phyloP scores from a whole-genome alignment of 2,888 invertebrate genomes.

The Melanostoma scalare region DNA sequence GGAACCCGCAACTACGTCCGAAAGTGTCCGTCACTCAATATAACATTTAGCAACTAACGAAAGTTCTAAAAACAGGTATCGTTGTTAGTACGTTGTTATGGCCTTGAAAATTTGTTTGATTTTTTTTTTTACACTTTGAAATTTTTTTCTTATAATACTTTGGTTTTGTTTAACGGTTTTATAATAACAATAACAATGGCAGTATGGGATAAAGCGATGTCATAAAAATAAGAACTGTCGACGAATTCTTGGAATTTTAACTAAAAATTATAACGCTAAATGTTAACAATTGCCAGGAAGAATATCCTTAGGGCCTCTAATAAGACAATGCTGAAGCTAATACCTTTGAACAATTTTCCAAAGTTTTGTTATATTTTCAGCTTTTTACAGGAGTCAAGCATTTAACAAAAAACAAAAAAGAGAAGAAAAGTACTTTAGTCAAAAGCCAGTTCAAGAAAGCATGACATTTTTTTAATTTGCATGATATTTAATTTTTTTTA shows the following conservation, averaged over 20 bases:
- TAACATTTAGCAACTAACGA: slow-evolving; percentile 85
- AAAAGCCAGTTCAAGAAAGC: slow-evolving; percentile 19
- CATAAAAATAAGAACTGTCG: slow-evolving; percentile 68
- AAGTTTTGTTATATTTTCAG: slow-evolving; percentile 64
- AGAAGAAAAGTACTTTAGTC: background rate
- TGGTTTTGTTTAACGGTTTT: slow-evolving; percentile 16
- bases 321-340: slow-evolving; percentile 5
- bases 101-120: slow-evolving; percentile 13
- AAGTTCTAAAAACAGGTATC: slow-evolving; percentile 67
- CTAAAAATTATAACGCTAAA: background rate
- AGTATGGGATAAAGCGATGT: slow-evolving; percentile 70
- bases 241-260: slow-evolving; percentile 43
- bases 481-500: slow-evolving; percentile 18
- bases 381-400: slow-evolving; percentile 67
- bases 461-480: slow-evolving; percentile 49
- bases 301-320: background rate
- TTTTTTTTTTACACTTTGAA: slow-evolving; percentile 5
- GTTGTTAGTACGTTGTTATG: slow-evolving; percentile 32
- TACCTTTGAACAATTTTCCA: slow-evolving; percentile 5
- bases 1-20: slow-evolving; percentile 86
- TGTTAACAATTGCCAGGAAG: background rate
- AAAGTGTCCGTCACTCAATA: slow-evolving; percentile 90
- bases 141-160: slow-evolving; percentile 20
- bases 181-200: slow-evolving; percentile 41
- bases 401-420: slow-evolving; percentile 1